These are phyloP conservation scores for Corythucha ciliata DNA, from an alignment of 2,888 invertebrate genomes.

Conservation along the genomic window DNA sequence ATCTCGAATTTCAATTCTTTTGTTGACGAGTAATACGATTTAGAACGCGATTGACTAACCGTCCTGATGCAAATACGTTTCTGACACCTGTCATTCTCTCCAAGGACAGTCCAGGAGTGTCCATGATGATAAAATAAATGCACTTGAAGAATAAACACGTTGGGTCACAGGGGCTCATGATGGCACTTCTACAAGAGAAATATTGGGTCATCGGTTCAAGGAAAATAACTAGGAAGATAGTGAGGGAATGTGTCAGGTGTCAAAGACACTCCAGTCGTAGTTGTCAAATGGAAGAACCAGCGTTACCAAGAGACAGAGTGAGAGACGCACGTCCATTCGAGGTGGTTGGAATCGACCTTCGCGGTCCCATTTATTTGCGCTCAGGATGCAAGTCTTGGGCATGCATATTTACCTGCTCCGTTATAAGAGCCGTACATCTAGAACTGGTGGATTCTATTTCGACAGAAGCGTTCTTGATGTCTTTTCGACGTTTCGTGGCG, in stretches of 20 bases:
- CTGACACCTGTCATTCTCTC: too few relatives aligned
- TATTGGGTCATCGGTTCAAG: constrained; percentile 26
- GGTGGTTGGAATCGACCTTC: constrained; percentile 38
- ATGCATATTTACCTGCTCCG: constrained; percentile 40
- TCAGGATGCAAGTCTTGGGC: constrained; percentile 37
- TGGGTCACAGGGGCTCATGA: constrained; percentile 15
- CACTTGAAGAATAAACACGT: constrained; percentile 16
- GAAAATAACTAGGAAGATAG: constrained; percentile 4
- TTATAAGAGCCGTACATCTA: constrained; percentile 40
- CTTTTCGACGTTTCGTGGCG: constrained; percentile 37
- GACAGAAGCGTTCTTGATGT: constrained; percentile 37
- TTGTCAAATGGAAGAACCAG: constrained; percentile 29
- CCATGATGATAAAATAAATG: too few relatives aligned
- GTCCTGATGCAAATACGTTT: too few relatives aligned
- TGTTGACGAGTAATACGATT: too few relatives aligned
- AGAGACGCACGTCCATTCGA: constrained; percentile 35
- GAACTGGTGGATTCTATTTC: constrained; percentile 38
- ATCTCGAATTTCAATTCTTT: too few relatives aligned
- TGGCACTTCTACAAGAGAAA: constrained; percentile 18
- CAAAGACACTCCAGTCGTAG: constrained; percentile 31
- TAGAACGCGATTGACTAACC: too few relatives aligned
- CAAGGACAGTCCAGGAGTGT: too few relatives aligned
- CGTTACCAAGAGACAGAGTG: constrained; percentile 24
- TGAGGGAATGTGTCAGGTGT: constrained; percentile 26
- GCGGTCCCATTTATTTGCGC: constrained; percentile 25